These are phyloP conservation scores for Oryctolagus cuniculus DNA, from an alignment of 2,113 vertebrate species.

Conservation along the genomic window DNA sequence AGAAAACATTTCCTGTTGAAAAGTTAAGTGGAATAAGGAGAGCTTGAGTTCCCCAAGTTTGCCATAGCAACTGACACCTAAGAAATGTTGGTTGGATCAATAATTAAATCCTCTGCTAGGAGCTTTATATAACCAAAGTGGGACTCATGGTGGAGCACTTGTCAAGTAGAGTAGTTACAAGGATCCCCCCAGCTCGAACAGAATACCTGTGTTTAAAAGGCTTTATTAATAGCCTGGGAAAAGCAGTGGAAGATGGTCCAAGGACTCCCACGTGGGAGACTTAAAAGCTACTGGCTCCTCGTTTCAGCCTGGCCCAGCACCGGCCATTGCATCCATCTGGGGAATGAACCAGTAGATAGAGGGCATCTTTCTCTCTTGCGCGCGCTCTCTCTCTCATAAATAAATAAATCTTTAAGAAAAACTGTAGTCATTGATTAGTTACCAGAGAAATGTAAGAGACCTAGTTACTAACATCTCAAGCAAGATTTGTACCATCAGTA, in stretches of 20 bases:
- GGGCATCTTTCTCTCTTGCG: too few species aligned
- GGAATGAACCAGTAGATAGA: too few species aligned
- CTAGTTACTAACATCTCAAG: neutral
- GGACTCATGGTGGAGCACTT: neutral
- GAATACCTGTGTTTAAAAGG: slow-evolving; percentile 6
- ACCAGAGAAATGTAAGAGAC: neutral
- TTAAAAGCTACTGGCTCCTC: too few species aligned
- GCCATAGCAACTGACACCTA: neutral
- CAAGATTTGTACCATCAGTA: too few species aligned
- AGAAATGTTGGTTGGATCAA: neutral
- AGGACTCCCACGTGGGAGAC: too few species aligned
- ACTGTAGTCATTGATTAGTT: neutral
- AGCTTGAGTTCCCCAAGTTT: neutral
- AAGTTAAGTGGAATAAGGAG: neutral
- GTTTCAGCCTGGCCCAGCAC: too few species aligned
- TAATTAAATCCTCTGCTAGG: neutral
- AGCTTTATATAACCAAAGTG: neutral
- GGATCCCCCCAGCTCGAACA: neutral
- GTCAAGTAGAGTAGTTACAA: neutral
- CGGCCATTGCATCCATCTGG: too few species aligned
- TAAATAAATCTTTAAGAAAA: too few species aligned
- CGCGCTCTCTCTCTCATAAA: too few species aligned
- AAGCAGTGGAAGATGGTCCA: too few species aligned
- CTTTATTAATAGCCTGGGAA: too few species aligned
- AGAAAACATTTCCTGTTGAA: neutral